Evolutionary conservation across 2,797 vertebrate genomes (phyloP), one percentile per base, ranked within the genome.

Genomic region (Heliangelus exortis): DNA sequence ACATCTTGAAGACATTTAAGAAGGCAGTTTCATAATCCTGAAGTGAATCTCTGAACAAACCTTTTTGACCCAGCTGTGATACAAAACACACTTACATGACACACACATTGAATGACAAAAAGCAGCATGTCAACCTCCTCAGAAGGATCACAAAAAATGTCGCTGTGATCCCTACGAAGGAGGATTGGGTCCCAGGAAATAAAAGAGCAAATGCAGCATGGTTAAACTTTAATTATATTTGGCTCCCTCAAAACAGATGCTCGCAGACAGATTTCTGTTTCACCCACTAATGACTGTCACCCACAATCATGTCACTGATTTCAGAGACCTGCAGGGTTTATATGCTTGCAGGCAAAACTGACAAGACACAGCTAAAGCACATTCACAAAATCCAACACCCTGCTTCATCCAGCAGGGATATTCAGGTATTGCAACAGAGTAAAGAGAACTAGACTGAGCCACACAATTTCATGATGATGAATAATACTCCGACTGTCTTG

Each of bases 261-360:
- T 95, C 12, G 2, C 86, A 93, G 96, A 94, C 91, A 96, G 93
- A 86, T 93, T 96, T 92, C 86, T 88, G 53, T 96, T 96, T 96
- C 91, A 90, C 65, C 87, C 93, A 95, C 95, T 96, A 96, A 96
- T 92, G 91, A 91, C 96, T 96, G 96, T 95, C 96, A 94, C 65
- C 74, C 58, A 68, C 84, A 91, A 96, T 97, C 93, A 96, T 9
- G 93, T 96, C 96, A 96, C 76, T 19, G 82, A 80, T 96, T 96
- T 78, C 93, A 88, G 68, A 95, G 84, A 67, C 79, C 93, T 95
- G 91, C 87, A 76, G 92, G 87, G 81, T 82, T 93, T 95, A 75
- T 82, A 72, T 0, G 26, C 87, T 95, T 31, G 12, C 58, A 94
- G 93, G 83, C 89, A 96, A 89, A 95, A 76, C 71, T 53, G 33